phyloP scores from a whole-genome alignment of 2,888 invertebrate genomes.

The Phymatocera aterrima region DNA sequence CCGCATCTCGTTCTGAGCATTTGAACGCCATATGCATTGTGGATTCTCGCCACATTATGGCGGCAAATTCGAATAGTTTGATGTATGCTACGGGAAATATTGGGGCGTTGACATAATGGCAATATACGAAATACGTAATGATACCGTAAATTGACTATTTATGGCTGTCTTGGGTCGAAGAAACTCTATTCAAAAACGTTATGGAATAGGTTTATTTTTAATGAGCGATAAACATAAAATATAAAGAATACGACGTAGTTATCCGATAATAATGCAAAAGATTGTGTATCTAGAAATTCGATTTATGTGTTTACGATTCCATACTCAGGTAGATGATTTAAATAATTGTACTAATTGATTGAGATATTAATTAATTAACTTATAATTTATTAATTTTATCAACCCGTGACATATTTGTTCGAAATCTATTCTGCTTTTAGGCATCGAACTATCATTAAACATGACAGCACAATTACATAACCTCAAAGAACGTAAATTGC shows the following conservation, averaged over 20 bases:
- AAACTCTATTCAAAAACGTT: conserved; percentile 11
- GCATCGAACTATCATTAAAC: no score
- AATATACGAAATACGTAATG: conserved; percentile 19
- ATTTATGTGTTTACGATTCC: conserved; percentile 31
- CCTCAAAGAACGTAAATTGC: no score
- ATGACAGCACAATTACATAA: no score
- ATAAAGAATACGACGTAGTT: conserved; percentile 23
- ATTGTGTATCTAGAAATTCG: conserved; percentile 19
- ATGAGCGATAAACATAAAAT: conserved; percentile 12
- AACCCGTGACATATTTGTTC: no score
- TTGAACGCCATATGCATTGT: conserved; percentile 24
- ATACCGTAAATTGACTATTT: conserved; percentile 30
- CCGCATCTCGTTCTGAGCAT: background rate
- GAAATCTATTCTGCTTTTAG: no score
- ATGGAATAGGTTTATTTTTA: conserved; percentile 26
- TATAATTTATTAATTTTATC: no score
- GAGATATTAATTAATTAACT: conserved; percentile 22
- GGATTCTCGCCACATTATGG: conserved; percentile 9
- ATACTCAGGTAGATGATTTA: conserved; percentile 27
- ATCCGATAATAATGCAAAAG: conserved; percentile 18
- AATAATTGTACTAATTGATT: conserved; percentile 30
- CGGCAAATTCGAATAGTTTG: conserved; percentile 22
- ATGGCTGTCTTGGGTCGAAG: conserved; percentile 11
- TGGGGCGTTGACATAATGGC: conserved; percentile 23
- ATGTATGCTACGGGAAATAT: conserved; percentile 6